Percentiles rank a stretch among this genome's conserved stretches.
These are phyloP conservation scores for Tympanuchus pallidicinctus DNA, from an alignment of 2,113 vertebrate species.

Conservation along the genomic window DNA sequence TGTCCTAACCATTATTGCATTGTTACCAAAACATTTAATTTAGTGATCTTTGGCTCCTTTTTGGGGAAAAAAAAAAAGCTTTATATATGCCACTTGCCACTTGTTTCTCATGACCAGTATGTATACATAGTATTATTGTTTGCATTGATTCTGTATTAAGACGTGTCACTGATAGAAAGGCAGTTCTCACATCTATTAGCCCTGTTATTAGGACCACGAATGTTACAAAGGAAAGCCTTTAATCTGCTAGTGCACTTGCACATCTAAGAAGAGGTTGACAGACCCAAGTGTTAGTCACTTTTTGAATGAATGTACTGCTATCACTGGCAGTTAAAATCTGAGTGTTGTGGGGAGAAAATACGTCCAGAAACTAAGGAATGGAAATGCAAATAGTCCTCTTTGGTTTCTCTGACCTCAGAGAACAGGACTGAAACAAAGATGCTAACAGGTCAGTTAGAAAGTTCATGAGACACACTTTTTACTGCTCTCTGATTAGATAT, in stretches of 20 bases:
- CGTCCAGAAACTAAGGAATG: neutral
- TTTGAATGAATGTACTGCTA: neutral
- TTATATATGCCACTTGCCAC: fast-evolving
- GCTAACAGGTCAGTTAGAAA: neutral
- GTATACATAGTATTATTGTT: neutral
- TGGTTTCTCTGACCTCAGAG: neutral
- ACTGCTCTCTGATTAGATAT: neutral
- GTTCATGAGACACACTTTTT: neutral
- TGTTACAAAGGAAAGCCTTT: neutral
- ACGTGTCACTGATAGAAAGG: neutral
- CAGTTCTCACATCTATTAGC: neutral
- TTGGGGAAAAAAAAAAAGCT: too few species aligned
- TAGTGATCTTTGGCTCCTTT: neutral
- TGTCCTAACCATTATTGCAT: neutral
- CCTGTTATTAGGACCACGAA: neutral
- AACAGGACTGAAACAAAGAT: neutral
- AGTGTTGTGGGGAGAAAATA: neutral
- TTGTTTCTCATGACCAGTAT: neutral
- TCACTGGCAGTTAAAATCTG: neutral
- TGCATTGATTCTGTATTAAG: neutral
- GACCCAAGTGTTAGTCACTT: neutral
- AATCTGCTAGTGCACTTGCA: neutral
- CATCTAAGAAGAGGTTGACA: neutral
- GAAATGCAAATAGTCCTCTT: neutral
- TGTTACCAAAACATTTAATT: neutral